Base-by-base conservation (phyloP, 2,888 invertebrate genomes). In the Chrysotoxum bicinctum region DNA sequence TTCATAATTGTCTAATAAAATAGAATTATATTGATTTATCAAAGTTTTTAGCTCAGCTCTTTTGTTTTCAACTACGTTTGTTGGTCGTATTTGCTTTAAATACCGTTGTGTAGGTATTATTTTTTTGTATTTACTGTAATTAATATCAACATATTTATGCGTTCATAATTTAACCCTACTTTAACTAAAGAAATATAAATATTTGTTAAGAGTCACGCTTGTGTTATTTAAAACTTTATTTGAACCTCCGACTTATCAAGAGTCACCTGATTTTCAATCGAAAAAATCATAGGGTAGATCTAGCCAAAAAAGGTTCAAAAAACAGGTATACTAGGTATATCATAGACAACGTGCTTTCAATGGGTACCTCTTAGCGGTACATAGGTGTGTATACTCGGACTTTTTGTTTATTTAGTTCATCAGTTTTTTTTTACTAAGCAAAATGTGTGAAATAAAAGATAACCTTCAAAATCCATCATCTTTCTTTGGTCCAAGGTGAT, bases 331-430 rank as follows among this genome's bases (percentile, higher is more conserved):
- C n/a, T n/a, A n/a, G 23, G 14, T 8, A 48, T 21, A 4, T 48
- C 6, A 19, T 8, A 58, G 14, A 12, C 19, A 58, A 58, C 21
- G 21, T 37, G 21, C 21, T 8, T 35, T 12, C 21, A 54, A 54
- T 35, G 10, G 35, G 4, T 35, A 35, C 12, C 35, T 35, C 12
- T 54, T 32, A 16, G 21, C 23, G n/a, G n/a, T n/a, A 50, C 2
- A n/a, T 8, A 50, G 50, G 8, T n/a, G 1, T 48, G 21, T 12
- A 14, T 21, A 6, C 1, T 12, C 35, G 35, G 6, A 56, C 19
- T 62, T 21, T 10, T 4, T 70, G 56, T 56, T 56, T 56, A 58
- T 43, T 45, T 45, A 21, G 8, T 19, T 21, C 19, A 72, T 72
- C 50, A 48, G 8, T 43, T 43, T 12, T 23, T 50, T n/a, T 26